Evolutionary conservation across 2,888 invertebrate species (phyloP).

Genomic region (Zhuqinia jingwanae): DNA sequence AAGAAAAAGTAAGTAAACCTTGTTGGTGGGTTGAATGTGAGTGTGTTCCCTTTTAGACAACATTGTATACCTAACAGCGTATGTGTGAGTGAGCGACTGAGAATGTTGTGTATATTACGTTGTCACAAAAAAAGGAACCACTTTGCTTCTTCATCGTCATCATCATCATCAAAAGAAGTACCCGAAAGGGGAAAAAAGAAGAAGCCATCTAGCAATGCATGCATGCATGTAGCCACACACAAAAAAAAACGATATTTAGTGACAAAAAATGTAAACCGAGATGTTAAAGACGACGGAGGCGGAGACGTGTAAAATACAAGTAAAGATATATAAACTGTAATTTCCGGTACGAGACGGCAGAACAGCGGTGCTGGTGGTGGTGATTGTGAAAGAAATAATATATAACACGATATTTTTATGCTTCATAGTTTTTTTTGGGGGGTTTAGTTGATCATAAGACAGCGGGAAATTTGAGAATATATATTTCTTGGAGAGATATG

Average conservation of each 20-base stretch:
- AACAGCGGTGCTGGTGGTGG: not conserved
- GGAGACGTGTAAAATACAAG: conserved; percentile 25
- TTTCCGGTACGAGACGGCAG: conserved; percentile 53
- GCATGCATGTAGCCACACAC: not conserved
- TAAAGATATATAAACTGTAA: conserved; percentile 64
- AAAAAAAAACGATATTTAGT: not conserved
- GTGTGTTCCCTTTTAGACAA: no score
- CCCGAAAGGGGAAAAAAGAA: not conserved
- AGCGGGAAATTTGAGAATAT: conserved; percentile 22
- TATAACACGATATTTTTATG: not conserved
- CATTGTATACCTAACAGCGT: no score
- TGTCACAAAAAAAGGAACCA: no score
- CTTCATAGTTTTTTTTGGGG: not conserved
- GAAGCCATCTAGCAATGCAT: not conserved
- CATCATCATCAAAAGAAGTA: conserved; percentile 1
- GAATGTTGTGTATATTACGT: no score
- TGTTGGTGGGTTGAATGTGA: no score
- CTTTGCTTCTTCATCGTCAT: not conserved
- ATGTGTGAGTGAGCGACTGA: no score
- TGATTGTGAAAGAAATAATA: not conserved
- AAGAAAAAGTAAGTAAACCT: no score
- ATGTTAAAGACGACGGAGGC: not conserved
- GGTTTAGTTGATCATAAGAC: no score
- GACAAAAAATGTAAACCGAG: conserved; percentile 17
- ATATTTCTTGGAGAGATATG: not conserved